Percentiles rank a stretch among this genome's conserved stretches.
These are phyloP conservation scores for Stratiolaelaps scimitus DNA, from an alignment of 1,140 invertebrate genomes.

Conservation along the genomic window DNA sequence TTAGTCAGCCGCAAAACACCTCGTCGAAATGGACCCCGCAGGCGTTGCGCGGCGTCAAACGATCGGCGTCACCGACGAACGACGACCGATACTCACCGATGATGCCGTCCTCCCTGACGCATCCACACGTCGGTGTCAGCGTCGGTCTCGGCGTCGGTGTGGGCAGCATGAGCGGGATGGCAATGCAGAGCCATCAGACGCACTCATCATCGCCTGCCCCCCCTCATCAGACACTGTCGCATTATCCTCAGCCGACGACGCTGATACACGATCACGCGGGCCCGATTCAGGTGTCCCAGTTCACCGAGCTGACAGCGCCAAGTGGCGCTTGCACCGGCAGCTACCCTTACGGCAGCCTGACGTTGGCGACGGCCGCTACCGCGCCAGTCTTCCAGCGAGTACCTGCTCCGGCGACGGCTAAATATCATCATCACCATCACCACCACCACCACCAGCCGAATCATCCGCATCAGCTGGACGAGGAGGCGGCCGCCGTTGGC, in stretches of 20 bases:
- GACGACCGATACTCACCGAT: too few species aligned
- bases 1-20: not conserved
- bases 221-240: not conserved
- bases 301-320: constrained; percentile 11
- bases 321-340: not conserved
- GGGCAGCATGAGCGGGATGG: too few species aligned
- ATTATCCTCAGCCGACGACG: constrained; percentile 12
- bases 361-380: constrained; percentile 11
- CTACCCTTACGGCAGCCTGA: constrained; percentile 12
- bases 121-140: too few species aligned
- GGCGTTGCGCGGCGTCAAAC: not conserved
- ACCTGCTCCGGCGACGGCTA: not conserved
- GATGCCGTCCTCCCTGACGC: too few species aligned
- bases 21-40: constrained; percentile 19
- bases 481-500: constrained; percentile 10
- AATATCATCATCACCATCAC: constrained; percentile 26
- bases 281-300: constrained; percentile 1
- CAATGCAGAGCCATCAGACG: too few species aligned
- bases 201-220: not conserved
- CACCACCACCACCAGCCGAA: constrained; percentile 14
- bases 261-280: too few species aligned
- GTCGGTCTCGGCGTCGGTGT: too few species aligned
- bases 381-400: constrained; percentile 21
- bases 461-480: constrained; percentile 26
- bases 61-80: not conserved